phyloP scores from a whole-genome alignment of 2,888 invertebrate species.

The Dastarcus helophoroides region DNA sequence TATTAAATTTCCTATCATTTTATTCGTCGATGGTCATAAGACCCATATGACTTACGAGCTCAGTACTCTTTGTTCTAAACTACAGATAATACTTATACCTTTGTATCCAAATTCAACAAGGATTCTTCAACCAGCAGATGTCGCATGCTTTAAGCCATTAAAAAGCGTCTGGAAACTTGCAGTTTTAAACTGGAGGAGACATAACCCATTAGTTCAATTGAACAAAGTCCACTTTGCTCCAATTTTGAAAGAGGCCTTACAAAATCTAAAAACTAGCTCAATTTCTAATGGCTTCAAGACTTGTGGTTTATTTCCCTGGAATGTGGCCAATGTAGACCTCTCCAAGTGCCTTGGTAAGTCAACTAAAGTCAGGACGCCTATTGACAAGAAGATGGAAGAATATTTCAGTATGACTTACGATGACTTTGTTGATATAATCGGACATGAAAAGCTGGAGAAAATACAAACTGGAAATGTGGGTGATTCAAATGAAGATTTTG shows the following conservation, averaged over 20 bases:
- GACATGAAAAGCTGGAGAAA: too few species aligned
- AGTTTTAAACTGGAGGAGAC: conserved; percentile 17
- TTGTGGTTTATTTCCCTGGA: conserved; percentile 20
- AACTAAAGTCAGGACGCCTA: too few species aligned
- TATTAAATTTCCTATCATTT: conserved; percentile 13
- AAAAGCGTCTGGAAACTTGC: conserved; percentile 18
- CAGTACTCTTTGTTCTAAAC: conserved; percentile 19
- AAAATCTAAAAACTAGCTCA: conserved; percentile 6
- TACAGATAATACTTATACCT: conserved; percentile 20
- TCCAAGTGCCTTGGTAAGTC: too few species aligned
- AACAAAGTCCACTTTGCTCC: conserved; percentile 21
- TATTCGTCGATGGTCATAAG: conserved; percentile 18
- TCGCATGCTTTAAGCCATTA: conserved; percentile 18
- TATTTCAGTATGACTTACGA: too few species aligned
- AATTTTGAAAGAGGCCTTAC: conserved; percentile 13
- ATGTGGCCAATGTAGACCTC: too few species aligned
- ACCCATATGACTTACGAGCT: conserved; percentile 17
- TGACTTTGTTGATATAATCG: too few species aligned
- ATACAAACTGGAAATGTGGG: too few species aligned
- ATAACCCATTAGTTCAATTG: conserved; percentile 16
- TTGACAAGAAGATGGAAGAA: too few species aligned
- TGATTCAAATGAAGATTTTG: too few species aligned
- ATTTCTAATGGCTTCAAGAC: conserved; percentile 16
- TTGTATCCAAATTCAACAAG: conserved; percentile 23
- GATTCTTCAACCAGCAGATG: conserved; percentile 22